Percentiles rank a stretch among this genome's conserved stretches.
Evolutionary conservation across 1,140 invertebrate genomes (phyloP).

Genomic region (Caenorhabditis briggsae): DNA sequence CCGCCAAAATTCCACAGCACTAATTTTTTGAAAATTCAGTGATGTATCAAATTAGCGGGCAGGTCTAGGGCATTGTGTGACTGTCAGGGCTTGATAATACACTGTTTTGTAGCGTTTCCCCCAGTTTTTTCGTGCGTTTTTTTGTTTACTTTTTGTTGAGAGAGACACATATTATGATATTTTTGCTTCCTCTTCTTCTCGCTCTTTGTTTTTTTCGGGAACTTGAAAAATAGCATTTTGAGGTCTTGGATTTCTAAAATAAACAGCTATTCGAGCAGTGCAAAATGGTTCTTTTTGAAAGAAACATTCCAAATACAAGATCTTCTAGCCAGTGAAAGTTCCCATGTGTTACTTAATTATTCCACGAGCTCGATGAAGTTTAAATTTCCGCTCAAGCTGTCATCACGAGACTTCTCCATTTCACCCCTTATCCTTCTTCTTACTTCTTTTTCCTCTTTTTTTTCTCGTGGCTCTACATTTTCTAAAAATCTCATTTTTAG

Average conservation of each 20-base stretch:
- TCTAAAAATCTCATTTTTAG: background rate
- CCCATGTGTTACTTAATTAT: background rate
- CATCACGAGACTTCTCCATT: constrained; percentile 16
- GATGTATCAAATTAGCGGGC: too few relatives aligned
- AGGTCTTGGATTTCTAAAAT: background rate
- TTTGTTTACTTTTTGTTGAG: constrained; percentile 40
- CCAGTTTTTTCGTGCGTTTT: background rate
- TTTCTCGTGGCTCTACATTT: background rate
- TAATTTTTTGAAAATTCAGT: too few relatives aligned
- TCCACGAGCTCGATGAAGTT: constrained; percentile 9
- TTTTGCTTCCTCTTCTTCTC: background rate
- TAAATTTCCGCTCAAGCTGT: constrained; percentile 23
- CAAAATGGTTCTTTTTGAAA: too few relatives aligned
- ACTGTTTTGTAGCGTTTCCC: background rate
- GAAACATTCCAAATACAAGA: too few relatives aligned
- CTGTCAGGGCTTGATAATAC: too few relatives aligned
- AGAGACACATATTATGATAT: background rate
- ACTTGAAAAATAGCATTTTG: background rate
- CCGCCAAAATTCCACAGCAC: too few relatives aligned
- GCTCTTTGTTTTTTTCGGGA: background rate
- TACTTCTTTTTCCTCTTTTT: background rate
- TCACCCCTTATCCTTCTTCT: background rate
- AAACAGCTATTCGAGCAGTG: too few relatives aligned
- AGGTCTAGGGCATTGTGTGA: too few relatives aligned
- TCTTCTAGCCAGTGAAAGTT: background rate